Evolutionary conservation across 2,113 vertebrate species (phyloP).

Genomic region (Pterocles burchelli): DNA sequence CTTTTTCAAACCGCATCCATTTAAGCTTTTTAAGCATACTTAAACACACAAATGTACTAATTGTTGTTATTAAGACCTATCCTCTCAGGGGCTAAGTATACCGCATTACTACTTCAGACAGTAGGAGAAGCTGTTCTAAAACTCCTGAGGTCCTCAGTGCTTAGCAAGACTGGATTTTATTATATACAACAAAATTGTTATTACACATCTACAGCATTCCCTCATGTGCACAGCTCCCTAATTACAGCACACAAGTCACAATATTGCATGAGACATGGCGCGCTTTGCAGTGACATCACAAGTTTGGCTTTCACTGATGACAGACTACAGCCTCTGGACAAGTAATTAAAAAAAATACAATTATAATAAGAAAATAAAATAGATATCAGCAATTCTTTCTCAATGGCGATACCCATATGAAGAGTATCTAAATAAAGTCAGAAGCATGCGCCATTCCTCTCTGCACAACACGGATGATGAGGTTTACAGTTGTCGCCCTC

Average conservation of each 20-base stretch:
- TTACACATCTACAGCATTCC: not conserved
- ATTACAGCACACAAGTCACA: not conserved
- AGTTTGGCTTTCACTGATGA: not conserved
- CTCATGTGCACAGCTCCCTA: not conserved
- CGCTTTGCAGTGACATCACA: not conserved
- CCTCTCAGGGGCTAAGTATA: not conserved
- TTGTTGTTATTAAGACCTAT: not conserved
- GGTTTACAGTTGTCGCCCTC: not conserved
- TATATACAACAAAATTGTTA: not conserved
- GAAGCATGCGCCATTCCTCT: not conserved
- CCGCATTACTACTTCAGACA: not conserved
- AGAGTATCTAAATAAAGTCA: not conserved
- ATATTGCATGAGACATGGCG: accelerated
- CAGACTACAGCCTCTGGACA: not conserved
- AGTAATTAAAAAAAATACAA: not conserved
- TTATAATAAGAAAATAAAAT: not conserved
- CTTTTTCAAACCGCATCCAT: conserved; percentile 2
- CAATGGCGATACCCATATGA: not conserved
- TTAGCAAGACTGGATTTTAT: not conserved
- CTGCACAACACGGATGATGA: not conserved
- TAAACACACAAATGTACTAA: not conserved
- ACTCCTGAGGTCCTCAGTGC: not conserved
- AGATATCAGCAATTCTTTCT: not conserved
- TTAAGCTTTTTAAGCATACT: conserved; percentile 4
- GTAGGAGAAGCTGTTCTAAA: not conserved